phyloP scores from a whole-genome alignment of 2,888 invertebrate genomes.

The Eupithecia pulchellata region DNA sequence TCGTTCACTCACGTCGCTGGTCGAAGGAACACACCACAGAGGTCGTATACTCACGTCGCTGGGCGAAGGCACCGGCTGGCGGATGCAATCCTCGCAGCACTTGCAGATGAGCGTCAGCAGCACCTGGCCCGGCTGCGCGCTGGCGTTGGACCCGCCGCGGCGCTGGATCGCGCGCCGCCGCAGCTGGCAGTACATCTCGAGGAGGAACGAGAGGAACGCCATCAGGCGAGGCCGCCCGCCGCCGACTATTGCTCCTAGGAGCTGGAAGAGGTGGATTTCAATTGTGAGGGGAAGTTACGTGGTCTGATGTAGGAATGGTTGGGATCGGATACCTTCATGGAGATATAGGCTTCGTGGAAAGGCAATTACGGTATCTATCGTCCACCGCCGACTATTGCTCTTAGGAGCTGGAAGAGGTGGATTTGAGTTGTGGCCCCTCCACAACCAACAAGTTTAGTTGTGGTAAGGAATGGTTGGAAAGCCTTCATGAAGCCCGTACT shows the following conservation, averaged over 20 bases:
- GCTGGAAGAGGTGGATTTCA: constrained; percentile 52
- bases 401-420: no score
- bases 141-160: constrained; percentile 73
- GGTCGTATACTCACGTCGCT: constrained; percentile 87
- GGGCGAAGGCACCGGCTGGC: constrained; percentile 91
- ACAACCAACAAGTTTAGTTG: no score
- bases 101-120: constrained; percentile 93
- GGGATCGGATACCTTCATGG: no score
- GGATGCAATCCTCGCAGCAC: constrained; percentile 95
- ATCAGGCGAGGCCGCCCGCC: constrained; percentile 89
- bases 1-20: no score
- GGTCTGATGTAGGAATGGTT: not conserved
- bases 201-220: constrained; percentile 95
- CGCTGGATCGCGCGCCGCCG: constrained; percentile 88
- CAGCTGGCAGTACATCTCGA: constrained; percentile 95
- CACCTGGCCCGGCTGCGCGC: constrained; percentile 87
- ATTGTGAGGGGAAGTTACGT: not conserved
- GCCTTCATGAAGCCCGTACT: no score
- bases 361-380: no score
- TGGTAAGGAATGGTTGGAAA: no score
- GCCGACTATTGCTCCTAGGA: constrained; percentile 81
- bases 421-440: no score
- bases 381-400: no score
- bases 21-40: not conserved
- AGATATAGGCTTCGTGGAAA: not conserved